phyloP scores from a whole-genome alignment of 2,113 vertebrate genomes.

The Tragelaphus buxtoni region DNA sequence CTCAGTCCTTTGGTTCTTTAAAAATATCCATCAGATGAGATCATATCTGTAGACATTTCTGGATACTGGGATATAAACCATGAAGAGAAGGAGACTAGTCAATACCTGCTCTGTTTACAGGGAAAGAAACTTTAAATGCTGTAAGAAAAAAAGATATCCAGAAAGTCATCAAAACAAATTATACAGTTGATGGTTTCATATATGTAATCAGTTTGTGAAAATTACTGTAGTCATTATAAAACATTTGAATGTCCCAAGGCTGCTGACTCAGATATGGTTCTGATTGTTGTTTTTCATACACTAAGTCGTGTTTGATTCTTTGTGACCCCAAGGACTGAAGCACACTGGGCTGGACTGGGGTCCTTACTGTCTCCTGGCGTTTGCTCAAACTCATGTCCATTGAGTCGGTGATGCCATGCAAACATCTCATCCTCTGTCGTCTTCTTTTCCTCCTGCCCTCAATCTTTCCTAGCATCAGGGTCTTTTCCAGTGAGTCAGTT shows the following conservation, averaged over 20 bases:
- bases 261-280: neutral
- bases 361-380: neutral
- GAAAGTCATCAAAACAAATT: neutral
- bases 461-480: neutral
- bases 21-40: neutral
- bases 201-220: neutral
- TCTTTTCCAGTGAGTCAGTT: neutral
- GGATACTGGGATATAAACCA: neutral
- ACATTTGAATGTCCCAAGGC: neutral
- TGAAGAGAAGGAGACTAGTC: neutral
- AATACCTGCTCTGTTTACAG: neutral
- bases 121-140: neutral
- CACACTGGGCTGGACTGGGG: neutral
- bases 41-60: neutral
- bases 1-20: neutral
- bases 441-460: neutral
- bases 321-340: neutral
- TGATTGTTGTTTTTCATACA: neutral
- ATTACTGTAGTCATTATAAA: neutral
- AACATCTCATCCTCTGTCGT: neutral
- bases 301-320: neutral
- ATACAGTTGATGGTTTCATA: neutral
- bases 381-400: neutral
- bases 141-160: neutral
- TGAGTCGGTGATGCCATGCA: rapidly evolving